Evolutionary conservation across 2,797 vertebrate genomes (phyloP), one percentile per base, ranked within the genome.

Genomic region (Glossophaga mutica): DNA sequence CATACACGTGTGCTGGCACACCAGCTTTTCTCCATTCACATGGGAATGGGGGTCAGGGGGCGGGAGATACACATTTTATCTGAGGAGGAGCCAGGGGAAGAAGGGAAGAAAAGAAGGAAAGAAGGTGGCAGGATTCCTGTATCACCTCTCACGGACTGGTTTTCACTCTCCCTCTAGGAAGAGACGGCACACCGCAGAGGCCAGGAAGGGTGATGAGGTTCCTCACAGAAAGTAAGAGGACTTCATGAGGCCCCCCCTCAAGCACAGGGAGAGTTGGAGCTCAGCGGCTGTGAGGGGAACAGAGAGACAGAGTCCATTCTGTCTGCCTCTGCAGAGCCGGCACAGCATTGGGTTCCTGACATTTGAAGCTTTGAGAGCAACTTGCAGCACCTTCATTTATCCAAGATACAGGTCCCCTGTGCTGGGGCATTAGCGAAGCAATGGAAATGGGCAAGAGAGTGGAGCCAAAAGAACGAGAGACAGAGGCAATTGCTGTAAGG

Each of bases 241-340:
- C 26, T 19, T 32, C 1, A 0, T 22, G n/a, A 57, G n/a, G n/a
- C 57, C 0, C 4, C 57, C 0, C 4, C 3, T 22, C 24, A 16
- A 9, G 6, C 29, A 12, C 62, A 32, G 5, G 19, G 21, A 79
- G 8, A 92, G 32, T 6, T 24, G 29, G 34, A 74, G 9, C 12
- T 24, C 24, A 71, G 16, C 0, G 4, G 34, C 22, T 10, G 19
- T 3, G 2, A 65, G 52, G 32, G 16, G 19, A 16, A 4, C 5
- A n/a, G 6, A 70, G 42, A 92, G 52, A 89, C 39, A 5, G 59
- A 81, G 1, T 9, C 16, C 6, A 19, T 44, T 52, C 34, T 9
- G 4, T 29, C 46, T 55, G 22, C 39, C 32, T 77, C 44, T 65
- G 21, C 21, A 86, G 62, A 89, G 15, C 21, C 2, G 3, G 7